Conservation (phyloP, 92 coral and sea anemone species). For the Porites rus region DNA sequence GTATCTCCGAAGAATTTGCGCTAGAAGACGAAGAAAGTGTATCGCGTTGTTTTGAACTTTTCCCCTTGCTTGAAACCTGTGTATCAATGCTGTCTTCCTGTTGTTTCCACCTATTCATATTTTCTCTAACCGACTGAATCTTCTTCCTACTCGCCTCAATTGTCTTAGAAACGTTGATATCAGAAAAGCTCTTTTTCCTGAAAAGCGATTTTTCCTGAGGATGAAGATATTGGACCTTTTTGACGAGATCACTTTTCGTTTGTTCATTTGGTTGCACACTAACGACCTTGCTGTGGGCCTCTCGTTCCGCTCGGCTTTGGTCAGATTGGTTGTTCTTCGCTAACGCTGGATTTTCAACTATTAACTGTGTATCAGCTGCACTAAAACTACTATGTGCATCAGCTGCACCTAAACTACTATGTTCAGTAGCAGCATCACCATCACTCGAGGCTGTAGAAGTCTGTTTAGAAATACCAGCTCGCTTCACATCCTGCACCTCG, state of each 20-base stretch:
- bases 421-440: background rate
- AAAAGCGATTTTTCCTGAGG: constrained; percentile 50
- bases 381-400: background rate
- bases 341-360: background rate
- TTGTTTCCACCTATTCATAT: constrained; percentile 75
- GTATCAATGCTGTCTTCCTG: constrained; percentile 19
- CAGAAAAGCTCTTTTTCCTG: constrained; percentile 73
- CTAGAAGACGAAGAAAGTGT: background rate
- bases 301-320: background rate
- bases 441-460: background rate
- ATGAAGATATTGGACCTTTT: constrained; percentile 62
- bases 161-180: constrained; percentile 69
- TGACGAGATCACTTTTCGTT: constrained; percentile 49
- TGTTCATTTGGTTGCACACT: constrained; percentile 18
- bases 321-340: background rate
- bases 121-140: constrained; percentile 73
- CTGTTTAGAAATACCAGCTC: background rate
- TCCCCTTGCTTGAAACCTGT: background rate
- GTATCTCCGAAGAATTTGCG: background rate
- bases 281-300: background rate
- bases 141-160: constrained; percentile 74
- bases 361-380: background rate
- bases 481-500: background rate
- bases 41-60: background rate
- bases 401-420: background rate